A percentile compares a stretch with the other conserved stretches of the same genome.
These are phyloP conservation scores for Capreolus pygargus DNA, from an alignment of 2,113 vertebrate genomes.

Conservation along the genomic window DNA sequence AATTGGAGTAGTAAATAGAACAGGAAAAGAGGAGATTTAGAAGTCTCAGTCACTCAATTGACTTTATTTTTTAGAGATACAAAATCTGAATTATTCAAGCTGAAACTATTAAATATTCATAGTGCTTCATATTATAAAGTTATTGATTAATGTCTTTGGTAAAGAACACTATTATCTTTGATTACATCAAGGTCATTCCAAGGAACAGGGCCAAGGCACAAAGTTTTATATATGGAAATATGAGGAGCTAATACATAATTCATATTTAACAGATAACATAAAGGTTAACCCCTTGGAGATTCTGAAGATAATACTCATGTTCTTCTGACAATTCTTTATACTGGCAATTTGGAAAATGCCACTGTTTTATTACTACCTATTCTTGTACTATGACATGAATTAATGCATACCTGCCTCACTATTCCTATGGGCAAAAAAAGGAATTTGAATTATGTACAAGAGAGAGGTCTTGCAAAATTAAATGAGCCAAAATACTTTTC, in stretches of 20 bases:
- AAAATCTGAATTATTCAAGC: constrained; percentile 73
- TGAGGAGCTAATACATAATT: constrained; percentile 68
- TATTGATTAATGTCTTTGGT: constrained; percentile 68
- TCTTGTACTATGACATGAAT: constrained; percentile 63
- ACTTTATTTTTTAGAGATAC: constrained; percentile 58
- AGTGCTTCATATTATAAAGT: constrained; percentile 54
- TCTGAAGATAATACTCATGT: constrained; percentile 59
- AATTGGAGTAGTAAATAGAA: constrained; percentile 50
- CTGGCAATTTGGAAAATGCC: constrained; percentile 75
- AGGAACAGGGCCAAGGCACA: constrained; percentile 43
- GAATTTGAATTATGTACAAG: constrained; percentile 50
- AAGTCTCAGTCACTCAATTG: constrained; percentile 29
- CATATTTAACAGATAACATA: constrained; percentile 72
- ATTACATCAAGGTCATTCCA: constrained; percentile 70
- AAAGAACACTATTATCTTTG: constrained; percentile 72
- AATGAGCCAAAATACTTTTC: constrained; percentile 34
- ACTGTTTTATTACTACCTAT: constrained; percentile 71
- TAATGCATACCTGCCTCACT: constrained; percentile 58
- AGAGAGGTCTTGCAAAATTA: constrained; percentile 50
- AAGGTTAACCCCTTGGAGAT: constrained; percentile 76
- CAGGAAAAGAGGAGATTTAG: not conserved
- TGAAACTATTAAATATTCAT: constrained; percentile 66
- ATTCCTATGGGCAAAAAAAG: constrained; percentile 48
- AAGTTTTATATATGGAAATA: constrained; percentile 65
- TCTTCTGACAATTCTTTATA: constrained; percentile 69